Percentiles rank a stretch among this genome's conserved stretches.
phyloP scores from a whole-genome alignment of 2,888 invertebrate species.

The Xylota segnis region DNA sequence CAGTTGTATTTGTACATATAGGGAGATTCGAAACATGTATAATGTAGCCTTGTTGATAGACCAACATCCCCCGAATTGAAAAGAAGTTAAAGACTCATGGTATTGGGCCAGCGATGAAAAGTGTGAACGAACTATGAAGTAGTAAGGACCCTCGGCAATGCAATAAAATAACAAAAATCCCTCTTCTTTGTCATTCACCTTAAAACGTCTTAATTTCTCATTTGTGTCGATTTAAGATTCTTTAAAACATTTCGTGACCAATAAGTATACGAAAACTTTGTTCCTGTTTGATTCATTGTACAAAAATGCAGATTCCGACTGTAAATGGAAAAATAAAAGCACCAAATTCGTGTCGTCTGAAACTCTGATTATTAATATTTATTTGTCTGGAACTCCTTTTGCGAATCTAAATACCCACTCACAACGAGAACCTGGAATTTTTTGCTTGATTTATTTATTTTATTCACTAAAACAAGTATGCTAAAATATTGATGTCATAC shows the following conservation, averaged over 20 bases:
- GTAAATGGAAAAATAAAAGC: constrained; percentile 27
- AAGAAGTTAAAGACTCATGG: too few relatives aligned
- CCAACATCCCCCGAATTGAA: too few relatives aligned
- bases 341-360: constrained; percentile 37
- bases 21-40: too few relatives aligned
- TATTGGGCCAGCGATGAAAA: too few relatives aligned
- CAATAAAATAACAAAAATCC: too few relatives aligned
- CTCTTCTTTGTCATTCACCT: neutral
- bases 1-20: too few relatives aligned
- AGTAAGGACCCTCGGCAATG: too few relatives aligned
- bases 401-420: constrained; percentile 47
- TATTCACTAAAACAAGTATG: constrained; percentile 41
- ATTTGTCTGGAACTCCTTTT: constrained; percentile 65
- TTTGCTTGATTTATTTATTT: constrained; percentile 58
- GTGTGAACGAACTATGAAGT: too few relatives aligned
- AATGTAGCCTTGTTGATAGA: too few relatives aligned
- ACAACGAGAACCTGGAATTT: neutral
- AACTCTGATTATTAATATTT: constrained; percentile 68
- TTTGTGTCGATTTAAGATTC: neutral
- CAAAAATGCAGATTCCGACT: constrained; percentile 48
- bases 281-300: constrained; percentile 33
- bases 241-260: constrained; percentile 44
- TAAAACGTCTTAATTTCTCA: neutral
- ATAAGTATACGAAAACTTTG: neutral
- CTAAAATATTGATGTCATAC: constrained; percentile 42